Evolutionary conservation across 2,888 invertebrate species (phyloP).

Genomic region (Abscondita cerata): DNA sequence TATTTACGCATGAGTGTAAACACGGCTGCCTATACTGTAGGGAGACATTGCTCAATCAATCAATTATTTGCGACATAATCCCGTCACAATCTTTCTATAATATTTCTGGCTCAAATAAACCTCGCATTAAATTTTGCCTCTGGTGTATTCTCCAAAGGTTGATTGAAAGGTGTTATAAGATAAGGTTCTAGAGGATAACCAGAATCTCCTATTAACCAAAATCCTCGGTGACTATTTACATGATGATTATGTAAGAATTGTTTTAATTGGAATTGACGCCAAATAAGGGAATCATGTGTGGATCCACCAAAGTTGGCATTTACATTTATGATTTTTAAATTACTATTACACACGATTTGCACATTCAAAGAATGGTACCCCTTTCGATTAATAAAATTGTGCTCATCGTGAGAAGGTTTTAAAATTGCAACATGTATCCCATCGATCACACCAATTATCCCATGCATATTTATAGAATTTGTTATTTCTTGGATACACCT

Average conservation of each 20-base stretch:
- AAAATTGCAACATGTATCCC: conserved; percentile 2
- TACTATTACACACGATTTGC: conserved; percentile 6
- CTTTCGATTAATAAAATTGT: conserved; percentile 8
- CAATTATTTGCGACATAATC: too few relatives aligned
- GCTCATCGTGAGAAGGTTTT: not conserved
- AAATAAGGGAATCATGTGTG: conserved; percentile 9
- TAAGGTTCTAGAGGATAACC: conserved; percentile 30
- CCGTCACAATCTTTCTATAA: conserved; percentile 29
- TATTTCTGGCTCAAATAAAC: too few relatives aligned
- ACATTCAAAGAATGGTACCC: conserved; percentile 7
- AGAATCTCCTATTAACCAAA: conserved; percentile 34
- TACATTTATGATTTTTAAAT: conserved; percentile 7
- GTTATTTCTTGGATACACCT: too few relatives aligned
- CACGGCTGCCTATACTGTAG: too few relatives aligned
- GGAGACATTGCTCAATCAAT: too few relatives aligned
- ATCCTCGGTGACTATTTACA: conserved; percentile 5
- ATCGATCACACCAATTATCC: conserved; percentile 5
- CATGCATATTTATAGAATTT: conserved; percentile 5
- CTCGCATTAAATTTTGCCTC: conserved; percentile 19
- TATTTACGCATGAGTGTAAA: too few relatives aligned
- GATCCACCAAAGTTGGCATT: conserved; percentile 6
- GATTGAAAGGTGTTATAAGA: conserved; percentile 26
- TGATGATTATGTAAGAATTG: not conserved
- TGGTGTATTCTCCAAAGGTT: conserved; percentile 19
- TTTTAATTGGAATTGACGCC: conserved; percentile 2